Evolutionary conservation across 2,113 vertebrate genomes (phyloP).

Genomic region (Mirounga angustirostris): DNA sequence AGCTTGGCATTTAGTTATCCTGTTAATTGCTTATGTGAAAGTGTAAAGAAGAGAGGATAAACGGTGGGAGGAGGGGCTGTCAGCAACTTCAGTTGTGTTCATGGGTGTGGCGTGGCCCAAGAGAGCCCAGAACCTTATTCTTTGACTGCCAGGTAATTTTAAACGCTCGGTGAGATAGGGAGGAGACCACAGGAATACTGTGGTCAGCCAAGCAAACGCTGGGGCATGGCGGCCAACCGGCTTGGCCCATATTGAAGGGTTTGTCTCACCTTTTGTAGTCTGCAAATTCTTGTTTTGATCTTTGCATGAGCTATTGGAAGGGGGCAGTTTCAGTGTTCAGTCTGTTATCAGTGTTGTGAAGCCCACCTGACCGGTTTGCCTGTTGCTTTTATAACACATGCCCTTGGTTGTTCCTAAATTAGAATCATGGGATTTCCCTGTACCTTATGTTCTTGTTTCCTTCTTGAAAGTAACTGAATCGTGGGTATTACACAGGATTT

Average conservation of each 20-base stretch:
- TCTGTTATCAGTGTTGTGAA: not conserved
- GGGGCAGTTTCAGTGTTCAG: not conserved
- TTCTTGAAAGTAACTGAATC: constrained; percentile 53
- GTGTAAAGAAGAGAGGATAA: not conserved
- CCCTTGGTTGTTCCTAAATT: constrained; percentile 42
- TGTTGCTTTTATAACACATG: not conserved
- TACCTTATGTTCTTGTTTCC: constrained; percentile 42
- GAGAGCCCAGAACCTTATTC: not conserved
- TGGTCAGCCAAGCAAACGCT: not conserved
- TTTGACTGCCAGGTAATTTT: not conserved
- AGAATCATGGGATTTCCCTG: constrained; percentile 53
- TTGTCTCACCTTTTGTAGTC: not conserved
- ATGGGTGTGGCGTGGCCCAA: not conserved
- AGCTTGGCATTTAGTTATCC: not conserved
- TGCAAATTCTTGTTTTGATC: not conserved
- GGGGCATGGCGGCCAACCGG: not conserved
- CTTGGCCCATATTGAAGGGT: not conserved
- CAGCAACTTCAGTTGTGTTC: not conserved
- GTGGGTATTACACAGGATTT: constrained; percentile 50
- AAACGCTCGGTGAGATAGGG: not conserved
- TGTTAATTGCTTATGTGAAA: not conserved
- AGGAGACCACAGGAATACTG: not conserved
- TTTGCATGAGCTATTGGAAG: not conserved
- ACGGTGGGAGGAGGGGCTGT: not conserved
- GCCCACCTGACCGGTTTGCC: not conserved